Evolutionary conservation across 2,797 vertebrate species (phyloP).

Genomic region (Sarcophilus harrisii): DNA sequence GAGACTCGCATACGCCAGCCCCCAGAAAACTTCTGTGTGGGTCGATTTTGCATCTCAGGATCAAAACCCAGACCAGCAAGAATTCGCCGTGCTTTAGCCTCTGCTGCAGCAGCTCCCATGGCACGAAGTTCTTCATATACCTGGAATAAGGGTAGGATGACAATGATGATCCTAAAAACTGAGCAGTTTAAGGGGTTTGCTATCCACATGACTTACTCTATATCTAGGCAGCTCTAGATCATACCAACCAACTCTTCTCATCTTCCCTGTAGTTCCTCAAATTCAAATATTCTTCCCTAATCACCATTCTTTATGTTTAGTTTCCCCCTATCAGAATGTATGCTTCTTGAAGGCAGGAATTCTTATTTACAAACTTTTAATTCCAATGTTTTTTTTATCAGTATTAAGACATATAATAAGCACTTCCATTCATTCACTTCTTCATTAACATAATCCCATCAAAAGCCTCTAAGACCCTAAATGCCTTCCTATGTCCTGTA

Average conservation of each 20-base stretch:
- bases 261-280: neutral
- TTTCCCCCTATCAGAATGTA: neutral
- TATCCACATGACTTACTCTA: neutral
- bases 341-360: neutral
- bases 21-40: constrained; percentile 95
- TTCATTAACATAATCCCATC: neutral
- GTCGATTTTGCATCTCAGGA: constrained; percentile 94
- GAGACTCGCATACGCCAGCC: constrained; percentile 98
- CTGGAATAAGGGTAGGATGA: constrained; percentile 79
- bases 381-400: neutral
- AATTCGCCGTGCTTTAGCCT: constrained; percentile 93
- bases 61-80: constrained; percentile 94
- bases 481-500: neutral
- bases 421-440: neutral
- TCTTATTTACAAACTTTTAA: neutral
- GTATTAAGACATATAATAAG: neutral
- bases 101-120: constrained; percentile 92
- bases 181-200: neutral
- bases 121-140: constrained; percentile 93
- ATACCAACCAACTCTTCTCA: neutral
- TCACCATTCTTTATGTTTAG: neutral
- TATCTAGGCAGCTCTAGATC: neutral
- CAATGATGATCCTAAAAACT: neutral
- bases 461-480: neutral
- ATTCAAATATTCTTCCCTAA: neutral